Percentiles rank a stretch among this genome's conserved stretches.
Conservation (phyloP, 2,888 invertebrate genomes). For the Melieria crassipennis region DNA sequence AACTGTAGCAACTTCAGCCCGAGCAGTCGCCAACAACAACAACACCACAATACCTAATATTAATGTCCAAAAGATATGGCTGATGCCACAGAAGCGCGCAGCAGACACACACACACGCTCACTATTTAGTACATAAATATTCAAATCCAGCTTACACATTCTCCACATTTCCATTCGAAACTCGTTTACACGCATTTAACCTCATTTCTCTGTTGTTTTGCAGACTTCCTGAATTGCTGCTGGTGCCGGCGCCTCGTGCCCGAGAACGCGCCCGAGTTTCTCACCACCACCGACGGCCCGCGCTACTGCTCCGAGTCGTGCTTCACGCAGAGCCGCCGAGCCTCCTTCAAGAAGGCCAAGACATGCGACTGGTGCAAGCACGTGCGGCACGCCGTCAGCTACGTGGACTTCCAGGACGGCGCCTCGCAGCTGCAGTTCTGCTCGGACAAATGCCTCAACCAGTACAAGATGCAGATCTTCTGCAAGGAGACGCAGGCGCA, state of each 20-base stretch:
- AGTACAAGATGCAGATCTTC: constrained; percentile 97
- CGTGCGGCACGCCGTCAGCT: constrained; percentile 88
- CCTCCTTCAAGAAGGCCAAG: constrained; percentile 90
- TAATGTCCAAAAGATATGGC: no score
- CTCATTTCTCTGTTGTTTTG: constrained; percentile 44
- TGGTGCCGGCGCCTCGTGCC: constrained; percentile 78
- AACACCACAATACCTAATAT: no score
- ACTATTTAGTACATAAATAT: no score
- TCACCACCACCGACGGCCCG: constrained; percentile 66
- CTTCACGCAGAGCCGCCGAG: constrained; percentile 88
- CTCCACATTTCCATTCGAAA: no score
- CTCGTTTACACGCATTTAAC: background rate
- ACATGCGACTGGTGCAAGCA: constrained; percentile 95
- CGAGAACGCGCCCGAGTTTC: constrained; percentile 69
- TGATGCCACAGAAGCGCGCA: no score
- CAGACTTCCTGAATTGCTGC: constrained; percentile 74
- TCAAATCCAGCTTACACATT: no score
- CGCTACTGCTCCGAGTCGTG: constrained; percentile 86
- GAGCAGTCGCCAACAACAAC: no score
- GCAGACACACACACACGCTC: no score
- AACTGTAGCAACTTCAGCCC: no score
- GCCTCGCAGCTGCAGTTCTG: constrained; percentile 91
- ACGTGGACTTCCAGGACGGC: constrained; percentile 92
- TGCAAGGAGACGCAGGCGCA: constrained; percentile 93
- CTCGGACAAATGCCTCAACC: constrained; percentile 92